A percentile compares a stretch with the other conserved stretches of the same genome.
These are phyloP conservation scores for Hoplostethus atlanticus DNA, from an alignment of 2,797 vertebrate genomes.

Conservation along the genomic window DNA sequence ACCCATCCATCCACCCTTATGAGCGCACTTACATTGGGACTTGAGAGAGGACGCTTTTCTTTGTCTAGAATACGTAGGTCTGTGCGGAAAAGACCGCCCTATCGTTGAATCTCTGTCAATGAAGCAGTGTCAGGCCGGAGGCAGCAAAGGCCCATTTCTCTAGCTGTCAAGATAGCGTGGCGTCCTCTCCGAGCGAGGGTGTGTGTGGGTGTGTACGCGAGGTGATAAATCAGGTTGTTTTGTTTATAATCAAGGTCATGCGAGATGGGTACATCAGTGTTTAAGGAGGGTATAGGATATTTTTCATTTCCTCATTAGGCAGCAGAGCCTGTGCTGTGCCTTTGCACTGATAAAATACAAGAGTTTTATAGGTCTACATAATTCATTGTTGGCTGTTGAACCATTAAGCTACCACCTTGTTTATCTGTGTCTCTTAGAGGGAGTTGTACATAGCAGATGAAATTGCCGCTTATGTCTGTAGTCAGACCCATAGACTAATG, in stretches of 20 bases:
- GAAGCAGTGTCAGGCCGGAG: slow-evolving; percentile 55
- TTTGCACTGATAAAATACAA: slow-evolving; percentile 48
- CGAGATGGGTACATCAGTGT: slow-evolving; percentile 41
- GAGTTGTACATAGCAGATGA: slow-evolving; percentile 17
- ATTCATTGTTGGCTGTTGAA: slow-evolving; percentile 24
- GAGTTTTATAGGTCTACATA: background rate
- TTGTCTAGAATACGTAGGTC: slow-evolving; percentile 54
- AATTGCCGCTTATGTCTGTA: slow-evolving; percentile 37
- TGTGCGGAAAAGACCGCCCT: slow-evolving; percentile 17
- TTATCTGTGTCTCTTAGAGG: slow-evolving; percentile 20
- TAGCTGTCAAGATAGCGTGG: slow-evolving; percentile 72
- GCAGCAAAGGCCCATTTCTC: slow-evolving; percentile 63
- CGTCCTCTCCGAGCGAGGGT: slow-evolving; percentile 45
- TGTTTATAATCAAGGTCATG: slow-evolving; percentile 73
- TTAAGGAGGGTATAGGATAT: slow-evolving; percentile 44
- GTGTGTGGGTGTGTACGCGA: slow-evolving; percentile 24
- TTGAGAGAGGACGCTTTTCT: slow-evolving; percentile 32
- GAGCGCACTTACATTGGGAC: slow-evolving; percentile 14
- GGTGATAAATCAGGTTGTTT: slow-evolving; percentile 67
- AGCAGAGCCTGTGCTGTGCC: slow-evolving; percentile 28
- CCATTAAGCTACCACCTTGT: slow-evolving; percentile 6
- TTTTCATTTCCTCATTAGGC: slow-evolving; percentile 66
- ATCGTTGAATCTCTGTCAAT: slow-evolving; percentile 48
- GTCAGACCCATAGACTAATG: slow-evolving; percentile 42
- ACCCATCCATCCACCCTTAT: slow-evolving; percentile 14